Conservation (phyloP, 1,140 invertebrate genomes). For the Goniozus legneri region DNA sequence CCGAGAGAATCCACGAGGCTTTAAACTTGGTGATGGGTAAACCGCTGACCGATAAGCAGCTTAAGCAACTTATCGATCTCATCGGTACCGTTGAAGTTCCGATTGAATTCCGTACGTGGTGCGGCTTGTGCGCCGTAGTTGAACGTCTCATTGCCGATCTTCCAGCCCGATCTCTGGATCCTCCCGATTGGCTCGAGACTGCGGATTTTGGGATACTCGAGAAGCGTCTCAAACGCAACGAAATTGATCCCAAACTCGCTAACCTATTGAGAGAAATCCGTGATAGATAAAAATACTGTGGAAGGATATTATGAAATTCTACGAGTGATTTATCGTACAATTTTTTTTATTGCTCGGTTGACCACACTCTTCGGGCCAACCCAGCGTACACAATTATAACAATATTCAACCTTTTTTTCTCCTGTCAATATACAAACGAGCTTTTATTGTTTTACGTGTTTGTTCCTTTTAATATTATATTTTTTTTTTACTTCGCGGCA, state of each 20-base stretch:
- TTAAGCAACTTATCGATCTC: slow-evolving; percentile 44
- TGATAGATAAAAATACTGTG: slow-evolving; percentile 15
- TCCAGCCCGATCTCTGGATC: slow-evolving; percentile 51
- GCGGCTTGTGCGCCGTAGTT: slow-evolving; percentile 64
- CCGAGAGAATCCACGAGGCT: slow-evolving; percentile 54
- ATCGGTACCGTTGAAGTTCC: slow-evolving; percentile 53
- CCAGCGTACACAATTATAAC: slow-evolving; percentile 36
- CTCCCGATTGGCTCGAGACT: slow-evolving; percentile 48
- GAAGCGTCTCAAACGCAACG: slow-evolving; percentile 23
- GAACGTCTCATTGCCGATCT: slow-evolving; percentile 60
- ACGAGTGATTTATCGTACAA: background rate
- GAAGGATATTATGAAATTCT: background rate
- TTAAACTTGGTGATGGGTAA: slow-evolving; percentile 63
- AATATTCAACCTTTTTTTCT: slow-evolving; percentile 24
- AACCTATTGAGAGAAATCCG: slow-evolving; percentile 37
- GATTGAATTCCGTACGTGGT: slow-evolving; percentile 65
- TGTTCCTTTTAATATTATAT: background rate
- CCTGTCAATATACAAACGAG: slow-evolving; percentile 39
- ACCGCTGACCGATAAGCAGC: slow-evolving; percentile 52
- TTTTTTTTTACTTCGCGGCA: slow-evolving; percentile 20
- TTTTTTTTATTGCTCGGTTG: background rate
- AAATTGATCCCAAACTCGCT: slow-evolving; percentile 23
- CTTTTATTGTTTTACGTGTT: slow-evolving; percentile 19
- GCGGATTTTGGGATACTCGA: slow-evolving; percentile 44
- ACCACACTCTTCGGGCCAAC: slow-evolving; percentile 11